These are phyloP conservation scores for Phanerotoma sp. DNA, from an alignment of 2,888 invertebrate species.

Conservation along the genomic window DNA sequence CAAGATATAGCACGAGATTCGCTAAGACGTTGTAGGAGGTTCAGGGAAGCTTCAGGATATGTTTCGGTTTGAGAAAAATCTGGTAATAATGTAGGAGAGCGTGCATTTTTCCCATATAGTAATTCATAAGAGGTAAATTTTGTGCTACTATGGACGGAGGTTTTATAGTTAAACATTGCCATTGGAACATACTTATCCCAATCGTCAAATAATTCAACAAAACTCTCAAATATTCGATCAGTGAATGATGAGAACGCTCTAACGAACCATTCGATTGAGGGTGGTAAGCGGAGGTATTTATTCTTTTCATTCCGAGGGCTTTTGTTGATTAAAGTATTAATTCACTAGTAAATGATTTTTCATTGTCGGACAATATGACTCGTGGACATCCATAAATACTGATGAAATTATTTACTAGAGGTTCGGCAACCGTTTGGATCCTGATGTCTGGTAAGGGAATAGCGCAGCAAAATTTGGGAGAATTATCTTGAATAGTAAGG, in stretches of 20 bases:
- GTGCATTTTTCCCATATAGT: conserved; percentile 11
- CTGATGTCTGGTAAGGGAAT: conserved; percentile 12
- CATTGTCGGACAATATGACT: conserved; percentile 6
- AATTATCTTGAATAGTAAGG: conserved; percentile 17
- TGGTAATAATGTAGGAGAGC: conserved; percentile 1
- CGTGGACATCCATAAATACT: conserved; percentile 17
- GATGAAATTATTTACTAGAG: conserved; percentile 9
- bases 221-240: conserved; percentile 7
- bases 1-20: neutral
- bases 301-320: neutral
- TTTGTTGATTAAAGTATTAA: neutral
- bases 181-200: neutral
- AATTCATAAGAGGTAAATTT: conserved; percentile 23
- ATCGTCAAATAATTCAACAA: neutral
- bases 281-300: neutral
- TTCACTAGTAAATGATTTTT: conserved; percentile 7
- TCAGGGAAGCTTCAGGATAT: neutral
- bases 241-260: conserved; percentile 14
- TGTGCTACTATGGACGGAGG: conserved; percentile 11
- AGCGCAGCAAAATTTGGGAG: conserved; percentile 17
- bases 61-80: neutral
- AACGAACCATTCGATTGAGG: conserved; percentile 5
- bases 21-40: neutral
- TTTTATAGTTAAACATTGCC: conserved; percentile 6
- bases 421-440: conserved; percentile 6